phyloP scores from a whole-genome alignment of 2,888 invertebrate species.

The Atrina japonica region DNA sequence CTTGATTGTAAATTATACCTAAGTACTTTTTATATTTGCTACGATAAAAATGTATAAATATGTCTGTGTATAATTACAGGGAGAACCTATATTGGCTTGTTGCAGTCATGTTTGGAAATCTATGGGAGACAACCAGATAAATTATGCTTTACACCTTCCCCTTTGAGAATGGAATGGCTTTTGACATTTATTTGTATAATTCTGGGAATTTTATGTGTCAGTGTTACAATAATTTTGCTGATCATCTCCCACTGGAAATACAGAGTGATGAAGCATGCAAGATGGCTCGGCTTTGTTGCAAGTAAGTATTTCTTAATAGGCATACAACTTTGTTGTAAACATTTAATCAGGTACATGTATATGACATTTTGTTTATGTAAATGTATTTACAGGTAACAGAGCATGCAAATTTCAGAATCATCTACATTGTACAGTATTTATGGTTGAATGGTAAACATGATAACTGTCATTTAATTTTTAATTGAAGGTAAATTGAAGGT shows the following conservation, averaged over 20 bases:
- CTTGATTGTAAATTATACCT: too few species aligned
- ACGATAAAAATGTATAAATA: too few species aligned
- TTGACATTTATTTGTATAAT: constrained; percentile 66
- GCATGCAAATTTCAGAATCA: too few species aligned
- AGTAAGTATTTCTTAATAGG: constrained; percentile 62
- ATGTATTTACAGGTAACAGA: too few species aligned
- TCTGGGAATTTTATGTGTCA: constrained; percentile 66
- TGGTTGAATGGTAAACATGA: too few species aligned
- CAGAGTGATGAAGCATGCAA: constrained; percentile 65
- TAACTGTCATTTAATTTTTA: too few species aligned
- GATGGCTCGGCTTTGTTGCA: constrained; percentile 70
- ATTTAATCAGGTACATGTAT: too few species aligned
- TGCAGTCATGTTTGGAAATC: constrained; percentile 66
- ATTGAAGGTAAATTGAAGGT: too few species aligned
- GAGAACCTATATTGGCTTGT: constrained; percentile 57
- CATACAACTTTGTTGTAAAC: too few species aligned
- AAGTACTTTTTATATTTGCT: too few species aligned
- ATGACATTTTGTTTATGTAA: neutral
- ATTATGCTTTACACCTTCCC: constrained; percentile 59
- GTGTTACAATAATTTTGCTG: constrained; percentile 61
- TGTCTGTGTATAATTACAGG: constrained; percentile 41
- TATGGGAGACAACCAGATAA: constrained; percentile 55
- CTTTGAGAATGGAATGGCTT: constrained; percentile 67
- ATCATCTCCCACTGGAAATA: constrained; percentile 67
- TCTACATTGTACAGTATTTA: too few species aligned